Conservation (phyloP, 1,140 invertebrate genomes). For the Drosophila novamexicana region DNA sequence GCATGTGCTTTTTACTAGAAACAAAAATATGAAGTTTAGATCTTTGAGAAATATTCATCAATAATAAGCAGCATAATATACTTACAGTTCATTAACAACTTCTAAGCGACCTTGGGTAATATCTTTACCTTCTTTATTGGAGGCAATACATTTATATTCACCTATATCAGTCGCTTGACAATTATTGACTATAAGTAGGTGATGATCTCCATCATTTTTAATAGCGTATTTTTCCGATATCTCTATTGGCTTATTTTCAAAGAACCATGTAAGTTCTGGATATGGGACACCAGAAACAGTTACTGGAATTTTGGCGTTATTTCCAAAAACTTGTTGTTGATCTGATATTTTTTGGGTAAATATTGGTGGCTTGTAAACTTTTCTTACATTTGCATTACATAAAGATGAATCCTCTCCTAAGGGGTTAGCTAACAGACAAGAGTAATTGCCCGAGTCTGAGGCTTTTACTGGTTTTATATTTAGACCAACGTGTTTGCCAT, state of each 20-base stretch:
- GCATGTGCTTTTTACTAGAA: conserved; percentile 87
- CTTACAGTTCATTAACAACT: conserved; percentile 93
- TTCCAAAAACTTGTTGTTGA: conserved; percentile 91
- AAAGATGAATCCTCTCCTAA: conserved; percentile 89
- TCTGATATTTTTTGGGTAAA: conserved; percentile 94
- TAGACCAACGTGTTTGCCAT: conserved; percentile 91
- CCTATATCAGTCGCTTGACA: conserved; percentile 89
- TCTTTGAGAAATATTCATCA: neutral
- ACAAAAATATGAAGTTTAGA: neutral
- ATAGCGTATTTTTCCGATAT: conserved; percentile 89
- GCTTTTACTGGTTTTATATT: conserved; percentile 90
- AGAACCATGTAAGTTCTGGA: conserved; percentile 94
- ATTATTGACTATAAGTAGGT: conserved; percentile 90
- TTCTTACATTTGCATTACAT: conserved; percentile 90
- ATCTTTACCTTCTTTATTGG: conserved; percentile 92
- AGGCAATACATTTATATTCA: conserved; percentile 90
- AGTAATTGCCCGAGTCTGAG: conserved; percentile 91
- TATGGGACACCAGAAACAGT: conserved; percentile 93
- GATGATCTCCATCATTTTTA: conserved; percentile 90
- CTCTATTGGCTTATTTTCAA: conserved; percentile 89
- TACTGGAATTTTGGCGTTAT: conserved; percentile 92
- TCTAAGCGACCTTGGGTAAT: conserved; percentile 90
- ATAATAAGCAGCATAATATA: neutral
- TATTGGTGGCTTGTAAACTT: conserved; percentile 91
- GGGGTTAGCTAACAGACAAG: conserved; percentile 90